Evolutionary conservation across 2,888 invertebrate species (phyloP), one percentile per base, ranked within the genome.

Genomic region (Alviniconcha strummeri): DNA sequence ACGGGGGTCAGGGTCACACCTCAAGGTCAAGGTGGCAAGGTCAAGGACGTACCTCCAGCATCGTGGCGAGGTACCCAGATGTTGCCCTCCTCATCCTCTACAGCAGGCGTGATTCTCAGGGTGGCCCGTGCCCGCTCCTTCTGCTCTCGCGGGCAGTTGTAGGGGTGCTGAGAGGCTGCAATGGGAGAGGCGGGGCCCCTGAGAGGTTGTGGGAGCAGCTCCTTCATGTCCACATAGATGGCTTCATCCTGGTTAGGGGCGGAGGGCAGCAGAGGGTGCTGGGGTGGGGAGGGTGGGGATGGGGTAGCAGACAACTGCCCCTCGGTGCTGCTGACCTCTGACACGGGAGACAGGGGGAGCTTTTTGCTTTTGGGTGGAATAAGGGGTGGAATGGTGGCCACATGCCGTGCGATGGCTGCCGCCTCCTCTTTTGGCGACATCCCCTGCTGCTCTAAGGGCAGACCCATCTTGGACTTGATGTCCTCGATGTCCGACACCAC

Each of bases 311-410:
- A 75, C 5, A 60, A 19, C 4, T 54, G 67, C 8, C 55, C 56
- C 56, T 60, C 77, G 8, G 81, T 80, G 19, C 82, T 82, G 55
- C 77, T 75, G 9, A 80, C 87, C 84, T 90, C 90, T 36, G 88
- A 84, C 7, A 91, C 90, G 11, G 91, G 90, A 75, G 90, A 90
- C 72, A 91, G 82, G 56, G 86, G 82, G 0, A 54, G 52, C 57
- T 77, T 76, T 84, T 90, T 91, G 84, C 88, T 87, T 87, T 91
- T 91, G 52, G 90, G 91, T 86, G 91, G 91, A 60, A 91, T 88
- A 86, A 91, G 90, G 75, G 91, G 91, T 84, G 91, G 89, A 52
- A 90, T 82, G 17, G 88, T 88, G 64, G 89, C 86, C 55, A 89
- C 89, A 84, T 90, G 89, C 54, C 88, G 86, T 52, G 90, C 91